Base-by-base conservation (phyloP, 2,113 vertebrate genomes). In the Strigops habroptila region DNA sequence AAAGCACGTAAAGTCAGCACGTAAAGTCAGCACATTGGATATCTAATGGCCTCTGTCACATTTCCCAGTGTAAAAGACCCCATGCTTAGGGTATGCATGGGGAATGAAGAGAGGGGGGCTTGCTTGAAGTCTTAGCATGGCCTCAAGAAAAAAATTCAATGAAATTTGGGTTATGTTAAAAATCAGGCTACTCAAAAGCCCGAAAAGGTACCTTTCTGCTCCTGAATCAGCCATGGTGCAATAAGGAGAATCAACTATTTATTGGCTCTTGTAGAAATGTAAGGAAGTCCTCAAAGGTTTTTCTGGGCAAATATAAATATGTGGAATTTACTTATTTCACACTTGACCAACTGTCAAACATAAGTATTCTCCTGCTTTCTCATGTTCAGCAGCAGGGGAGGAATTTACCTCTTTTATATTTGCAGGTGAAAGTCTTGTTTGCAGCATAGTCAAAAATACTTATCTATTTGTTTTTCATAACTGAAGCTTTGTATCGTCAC, bases 11-110 rank as follows among this genome's bases (percentile, higher is more conserved):
- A 73, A 92, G 82, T 97, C 91, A 94, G 93, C 93, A 96, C 44
- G 46, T 60, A 25, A 73, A 92, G 82, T 97, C 91, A 94, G 93
- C 93, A 96, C 44, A 83, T 71, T 48, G 85, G 39, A 44, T 68
- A 25, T 78, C 60, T 88, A 91, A 88, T 28, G 30, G n/a, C 33
- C 62, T 90, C 37, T 65, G 59, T 52, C 55, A 64, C 25, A 33
- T 35, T 74, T 93, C 24, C 43, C 27, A 16, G 21, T 33, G 59
- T 39, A 46, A 92, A 82, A 88, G 53, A 90, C 28, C 31, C 17
- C 18, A 31, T 18, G 39, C 5, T 21, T 53, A 23, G 21, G 23
- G 4, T 70, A 27, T 81, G 41, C 15, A 14, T 44, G 37, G 10
- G 10, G 18, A 90, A 46, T 15, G 49, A 80, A 44, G 23, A 85